phyloP scores from a whole-genome alignment of 2,113 vertebrate genomes.

The Vanacampus margaritifer region DNA sequence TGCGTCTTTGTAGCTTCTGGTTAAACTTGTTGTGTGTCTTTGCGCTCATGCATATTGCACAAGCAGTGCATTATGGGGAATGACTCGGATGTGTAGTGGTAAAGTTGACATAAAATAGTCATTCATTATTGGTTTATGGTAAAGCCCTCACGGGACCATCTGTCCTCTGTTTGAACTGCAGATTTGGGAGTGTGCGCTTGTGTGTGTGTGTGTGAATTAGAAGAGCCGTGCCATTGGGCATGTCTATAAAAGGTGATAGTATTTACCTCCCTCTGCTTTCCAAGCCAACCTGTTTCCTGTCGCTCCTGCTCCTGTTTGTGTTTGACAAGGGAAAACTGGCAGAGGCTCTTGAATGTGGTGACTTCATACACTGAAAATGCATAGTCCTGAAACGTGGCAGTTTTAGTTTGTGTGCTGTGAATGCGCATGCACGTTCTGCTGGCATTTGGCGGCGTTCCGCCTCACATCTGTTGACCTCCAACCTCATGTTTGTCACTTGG shows the following conservation, averaged over 20 bases:
- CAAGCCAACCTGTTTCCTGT: constrained; percentile 46
- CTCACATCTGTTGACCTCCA: constrained; percentile 47
- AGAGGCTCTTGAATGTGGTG: constrained; percentile 27
- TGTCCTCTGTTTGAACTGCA: constrained; percentile 40
- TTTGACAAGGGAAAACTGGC: constrained; percentile 49
- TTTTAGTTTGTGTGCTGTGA: not conserved
- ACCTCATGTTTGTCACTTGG: constrained; percentile 26
- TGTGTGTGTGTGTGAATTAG: constrained; percentile 7
- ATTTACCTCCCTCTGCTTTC: constrained; percentile 54
- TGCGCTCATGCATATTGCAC: constrained; percentile 38
- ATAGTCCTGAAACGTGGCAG: not conserved
- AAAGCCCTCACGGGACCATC: constrained; percentile 30
- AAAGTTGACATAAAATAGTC: constrained; percentile 25
- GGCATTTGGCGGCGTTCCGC: constrained; percentile 37
- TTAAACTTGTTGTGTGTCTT: constrained; percentile 25
- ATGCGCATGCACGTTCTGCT: constrained; percentile 9
- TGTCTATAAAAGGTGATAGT: constrained; percentile 75
- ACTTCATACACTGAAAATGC: constrained; percentile 26
- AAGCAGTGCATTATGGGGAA: constrained; percentile 33
- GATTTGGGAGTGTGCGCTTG: constrained; percentile 16
- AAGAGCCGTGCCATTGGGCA: constrained; percentile 40
- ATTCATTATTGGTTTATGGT: constrained; percentile 24
- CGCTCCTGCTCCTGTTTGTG: constrained; percentile 43
- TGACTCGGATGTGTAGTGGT: constrained; percentile 2
- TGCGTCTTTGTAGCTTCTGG: constrained; percentile 15